These are phyloP conservation scores for Siniperca knerii DNA, from an alignment of 2,113 vertebrate species.

Conservation along the genomic window DNA sequence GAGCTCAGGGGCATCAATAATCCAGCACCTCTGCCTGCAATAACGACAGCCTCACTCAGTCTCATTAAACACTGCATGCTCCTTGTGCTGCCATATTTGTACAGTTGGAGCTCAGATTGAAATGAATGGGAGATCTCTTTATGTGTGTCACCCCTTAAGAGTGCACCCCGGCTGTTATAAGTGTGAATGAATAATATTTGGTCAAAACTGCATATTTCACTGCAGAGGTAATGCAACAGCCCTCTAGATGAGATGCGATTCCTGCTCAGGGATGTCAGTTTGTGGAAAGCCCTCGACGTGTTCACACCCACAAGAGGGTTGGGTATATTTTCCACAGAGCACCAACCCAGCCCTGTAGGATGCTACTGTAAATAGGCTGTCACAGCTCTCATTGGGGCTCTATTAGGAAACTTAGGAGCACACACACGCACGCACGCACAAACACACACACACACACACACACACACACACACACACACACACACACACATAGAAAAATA, in stretches of 20 bases:
- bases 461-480: neutral
- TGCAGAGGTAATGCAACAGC: neutral
- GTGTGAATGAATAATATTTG: slow-evolving; percentile 45
- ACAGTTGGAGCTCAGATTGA: slow-evolving; percentile 34
- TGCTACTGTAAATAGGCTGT: slow-evolving; percentile 73
- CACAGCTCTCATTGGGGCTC: slow-evolving; percentile 52
- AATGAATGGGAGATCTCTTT: slow-evolving; percentile 31
- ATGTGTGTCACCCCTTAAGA: neutral
- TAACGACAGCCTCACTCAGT: slow-evolving; percentile 35
- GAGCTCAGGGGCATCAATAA: slow-evolving; percentile 70
- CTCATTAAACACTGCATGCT: slow-evolving; percentile 59
- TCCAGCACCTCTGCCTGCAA: slow-evolving; percentile 48
- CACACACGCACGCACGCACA: neutral
- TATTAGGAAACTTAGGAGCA: slow-evolving; percentile 37
- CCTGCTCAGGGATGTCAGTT: slow-evolving; percentile 14
- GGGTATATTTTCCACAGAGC: slow-evolving; percentile 57
- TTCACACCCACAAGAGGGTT: slow-evolving; percentile 53
- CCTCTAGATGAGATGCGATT: slow-evolving; percentile 7
- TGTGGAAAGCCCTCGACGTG: slow-evolving; percentile 37
- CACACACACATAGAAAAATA: slow-evolving; percentile 25
- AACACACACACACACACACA: neutral
- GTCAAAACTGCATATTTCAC: slow-evolving; percentile 18
- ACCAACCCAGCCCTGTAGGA: slow-evolving; percentile 47
- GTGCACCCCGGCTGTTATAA: slow-evolving; percentile 7
- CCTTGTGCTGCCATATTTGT: slow-evolving; percentile 40